Conservation (phyloP, 2,797 vertebrate genomes). For the Sphenopsis melanotis region DNA sequence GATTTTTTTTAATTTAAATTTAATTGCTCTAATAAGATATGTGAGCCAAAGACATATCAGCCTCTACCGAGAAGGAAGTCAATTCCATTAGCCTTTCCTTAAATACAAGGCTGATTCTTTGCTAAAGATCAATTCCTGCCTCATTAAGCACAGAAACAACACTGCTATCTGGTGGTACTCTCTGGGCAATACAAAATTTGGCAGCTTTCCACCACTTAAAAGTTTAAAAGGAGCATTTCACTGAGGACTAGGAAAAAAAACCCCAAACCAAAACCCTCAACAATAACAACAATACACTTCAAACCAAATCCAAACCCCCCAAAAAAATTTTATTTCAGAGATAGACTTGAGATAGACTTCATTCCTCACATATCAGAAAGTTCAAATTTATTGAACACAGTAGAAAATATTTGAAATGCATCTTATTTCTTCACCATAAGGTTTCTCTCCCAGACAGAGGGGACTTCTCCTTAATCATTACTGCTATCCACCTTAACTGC, state of each 20-base stretch:
- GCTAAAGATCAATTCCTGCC: neutral
- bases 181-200: neutral
- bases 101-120: neutral
- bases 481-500: neutral
- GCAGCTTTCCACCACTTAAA: neutral
- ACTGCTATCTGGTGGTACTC: conserved; percentile 32
- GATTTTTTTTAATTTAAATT: neutral
- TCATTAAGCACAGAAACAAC: neutral
- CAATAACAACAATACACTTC: neutral
- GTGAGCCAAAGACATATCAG: neutral
- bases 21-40: neutral
- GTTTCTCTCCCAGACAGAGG: neutral
- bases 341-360: neutral
- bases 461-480: neutral
- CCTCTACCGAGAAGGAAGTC: neutral
- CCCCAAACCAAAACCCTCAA: neutral
- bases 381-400: neutral
- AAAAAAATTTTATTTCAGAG: neutral
- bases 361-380: neutral
- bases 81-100: neutral
- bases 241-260: accelerated
- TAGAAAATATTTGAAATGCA: neutral
- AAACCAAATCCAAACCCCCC: neutral
- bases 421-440: neutral
- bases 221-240: neutral